A percentile compares a stretch with the other conserved stretches of the same genome.
Evolutionary conservation across 64 coral and sea anemone genomes (phyloP).

Genomic region (Dendrophyllia cribrosa): DNA sequence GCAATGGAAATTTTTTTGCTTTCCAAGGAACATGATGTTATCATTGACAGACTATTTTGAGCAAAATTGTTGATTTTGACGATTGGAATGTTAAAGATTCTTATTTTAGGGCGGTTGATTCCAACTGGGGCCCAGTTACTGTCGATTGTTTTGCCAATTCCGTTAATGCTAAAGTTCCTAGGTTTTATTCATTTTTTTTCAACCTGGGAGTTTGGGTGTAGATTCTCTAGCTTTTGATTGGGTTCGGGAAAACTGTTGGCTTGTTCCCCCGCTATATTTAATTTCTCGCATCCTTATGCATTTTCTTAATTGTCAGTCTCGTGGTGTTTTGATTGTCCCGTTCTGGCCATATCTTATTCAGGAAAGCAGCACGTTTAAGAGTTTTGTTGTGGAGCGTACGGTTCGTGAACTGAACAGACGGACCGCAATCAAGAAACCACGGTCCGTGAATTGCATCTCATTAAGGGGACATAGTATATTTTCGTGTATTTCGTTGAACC

Average conservation of each 20-base stretch:
- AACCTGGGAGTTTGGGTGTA: conserved; percentile 11
- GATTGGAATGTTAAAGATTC: too few relatives aligned
- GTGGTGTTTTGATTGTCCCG: neutral
- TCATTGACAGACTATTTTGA: too few relatives aligned
- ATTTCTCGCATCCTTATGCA: conserved; percentile 10
- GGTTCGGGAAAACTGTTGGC: conserved; percentile 12
- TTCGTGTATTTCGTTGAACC: too few relatives aligned
- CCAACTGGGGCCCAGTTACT: neutral
- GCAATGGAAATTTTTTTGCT: too few relatives aligned
- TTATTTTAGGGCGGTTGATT: neutral
- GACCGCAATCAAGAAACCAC: too few relatives aligned
- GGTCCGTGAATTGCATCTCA: too few relatives aligned
- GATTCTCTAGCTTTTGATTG: conserved; percentile 13
- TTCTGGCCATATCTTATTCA: neutral
- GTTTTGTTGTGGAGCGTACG: too few relatives aligned
- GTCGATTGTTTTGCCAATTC: conserved; percentile 13
- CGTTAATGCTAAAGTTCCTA: neutral
- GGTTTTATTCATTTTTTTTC: conserved; percentile 24
- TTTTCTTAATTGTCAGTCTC: conserved; percentile 27
- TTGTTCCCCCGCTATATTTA: conserved; percentile 1
- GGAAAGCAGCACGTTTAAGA: too few relatives aligned
- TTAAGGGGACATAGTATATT: too few relatives aligned
- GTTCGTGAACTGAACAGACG: too few relatives aligned
- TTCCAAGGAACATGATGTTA: too few relatives aligned
- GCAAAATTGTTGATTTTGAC: too few relatives aligned